Conservation (phyloP, 2,888 invertebrate genomes). For the Cantharis flavilabris region DNA sequence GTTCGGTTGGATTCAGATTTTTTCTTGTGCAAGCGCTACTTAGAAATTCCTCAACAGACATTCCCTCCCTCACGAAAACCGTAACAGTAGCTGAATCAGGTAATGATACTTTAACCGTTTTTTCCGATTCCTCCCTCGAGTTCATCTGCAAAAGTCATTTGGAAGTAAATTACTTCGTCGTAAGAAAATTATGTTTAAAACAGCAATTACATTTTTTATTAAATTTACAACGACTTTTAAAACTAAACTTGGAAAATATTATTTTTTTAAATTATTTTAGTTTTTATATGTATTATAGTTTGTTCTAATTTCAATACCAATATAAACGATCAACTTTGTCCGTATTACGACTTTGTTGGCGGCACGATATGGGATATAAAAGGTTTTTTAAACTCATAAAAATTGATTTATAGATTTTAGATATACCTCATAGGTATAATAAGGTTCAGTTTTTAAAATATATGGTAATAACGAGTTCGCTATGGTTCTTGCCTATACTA, state of each 20-base stretch:
- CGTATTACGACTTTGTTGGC: not conserved
- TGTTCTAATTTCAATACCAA: not conserved
- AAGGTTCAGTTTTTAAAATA: too few relatives aligned
- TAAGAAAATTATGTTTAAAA: not conserved
- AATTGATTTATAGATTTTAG: not conserved
- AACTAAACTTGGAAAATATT: not conserved
- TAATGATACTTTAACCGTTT: slow-evolving; percentile 86
- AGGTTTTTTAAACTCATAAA: not conserved
- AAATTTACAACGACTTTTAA: not conserved
- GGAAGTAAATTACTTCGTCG: not conserved
- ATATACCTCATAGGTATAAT: too few relatives aligned
- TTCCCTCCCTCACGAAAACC: slow-evolving; percentile 85
- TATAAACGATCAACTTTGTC: not conserved
- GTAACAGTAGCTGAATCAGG: slow-evolving; percentile 84
- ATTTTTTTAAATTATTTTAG: not conserved
- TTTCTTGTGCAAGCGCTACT: slow-evolving; percentile 91
- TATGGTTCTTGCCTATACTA: too few relatives aligned
- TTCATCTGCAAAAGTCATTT: slow-evolving; percentile 67
- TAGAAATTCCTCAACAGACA: slow-evolving; percentile 95
- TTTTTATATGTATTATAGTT: not conserved
- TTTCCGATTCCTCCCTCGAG: slow-evolving; percentile 85
- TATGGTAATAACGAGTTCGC: too few relatives aligned
- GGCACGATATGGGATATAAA: not conserved
- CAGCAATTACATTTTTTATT: not conserved
- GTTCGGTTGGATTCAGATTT: slow-evolving; percentile 91